A percentile compares a stretch with the other conserved stretches of the same genome.
Evolutionary conservation across 2,113 vertebrate species (phyloP).

Genomic region (Myxocyprinus asiaticus): DNA sequence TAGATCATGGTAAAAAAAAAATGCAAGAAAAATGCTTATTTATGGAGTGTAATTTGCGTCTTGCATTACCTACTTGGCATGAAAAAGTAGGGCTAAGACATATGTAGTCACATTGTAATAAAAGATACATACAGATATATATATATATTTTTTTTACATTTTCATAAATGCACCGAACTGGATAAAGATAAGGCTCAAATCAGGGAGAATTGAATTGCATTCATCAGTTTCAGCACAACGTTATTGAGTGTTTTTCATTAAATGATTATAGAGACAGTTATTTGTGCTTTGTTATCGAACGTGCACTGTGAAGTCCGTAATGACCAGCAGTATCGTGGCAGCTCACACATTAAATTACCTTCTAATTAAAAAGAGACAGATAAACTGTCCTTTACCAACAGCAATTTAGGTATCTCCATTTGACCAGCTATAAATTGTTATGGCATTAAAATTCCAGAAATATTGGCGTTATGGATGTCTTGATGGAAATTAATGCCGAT

Average conservation of each 20-base stretch:
- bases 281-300: constrained; percentile 84
- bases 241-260: constrained; percentile 12
- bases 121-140: too few relatives aligned
- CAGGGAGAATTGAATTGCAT: not conserved
- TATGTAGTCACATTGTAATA: too few relatives aligned
- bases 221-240: constrained; percentile 69
- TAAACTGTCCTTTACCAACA: constrained; percentile 96
- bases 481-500: constrained; percentile 90
- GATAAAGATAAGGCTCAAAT: not conserved
- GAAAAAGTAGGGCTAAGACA: too few relatives aligned
- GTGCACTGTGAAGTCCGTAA: constrained; percentile 79
- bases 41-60: constrained; percentile 78
- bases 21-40: constrained; percentile 96
- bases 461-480: constrained; percentile 95
- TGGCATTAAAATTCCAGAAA: constrained; percentile 96
- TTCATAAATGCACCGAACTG: constrained; percentile 3
- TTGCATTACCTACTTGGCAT: too few relatives aligned
- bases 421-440: constrained; percentile 97
- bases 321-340: constrained; percentile 81
- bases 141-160: too few relatives aligned
- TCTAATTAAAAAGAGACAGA: constrained; percentile 98
- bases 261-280: constrained; percentile 51
- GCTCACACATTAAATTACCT: constrained; percentile 93
- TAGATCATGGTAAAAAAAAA: constrained; percentile 59
- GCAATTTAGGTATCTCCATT: constrained; percentile 99